Base-by-base conservation (phyloP, 1,140 invertebrate genomes). In the Drosophila setifemur region DNA sequence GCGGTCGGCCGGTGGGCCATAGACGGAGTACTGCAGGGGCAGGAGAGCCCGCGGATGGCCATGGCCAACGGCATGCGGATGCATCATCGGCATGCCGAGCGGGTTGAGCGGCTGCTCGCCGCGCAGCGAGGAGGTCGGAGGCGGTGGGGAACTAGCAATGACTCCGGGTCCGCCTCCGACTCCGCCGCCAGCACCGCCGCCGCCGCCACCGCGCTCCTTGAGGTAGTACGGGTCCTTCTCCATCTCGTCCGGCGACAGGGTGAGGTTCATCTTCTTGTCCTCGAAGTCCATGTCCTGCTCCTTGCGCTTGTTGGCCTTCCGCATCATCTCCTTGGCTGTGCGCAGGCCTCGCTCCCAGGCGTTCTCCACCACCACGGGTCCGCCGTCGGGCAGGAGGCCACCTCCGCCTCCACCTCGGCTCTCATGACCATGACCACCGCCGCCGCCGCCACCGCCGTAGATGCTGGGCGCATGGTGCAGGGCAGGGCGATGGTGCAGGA, bases 221-320 rank as follows among this genome's bases (percentile, higher is more conserved):
- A 94, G 93, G 83, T 95, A 96, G 86, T 96, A 95, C 57, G 96
- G 96, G 89, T 98, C 97, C 68, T 97, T 96, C 83, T 98, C 97
- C 29, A 96, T 92, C 75, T 98, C 97, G 71, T 97, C 95, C 75
- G 95, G 95, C 28, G 93, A 89, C n/a, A 89, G 43, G 1, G 90
- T 90, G 23, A 98, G 89, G 90, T 98, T 98, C 92, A 98, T 95
- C 83, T 98, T 97, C 91, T 98, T 99, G 88, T 98, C 97, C 90
- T 99, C 97, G 91, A 98, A 98, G 90, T 98, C 97, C 91, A 96
- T 96, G 82, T 98, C 97, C 69, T 96, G 96, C 92, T 98, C 97
- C 91, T 98, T 98, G 23, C 97, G 94, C 85, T 97, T 96, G 63
- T 95, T 96, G 0, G 97, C 96, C 91, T 97, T 97, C 39, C 96